These are phyloP conservation scores for Tokudaia tokunoshimensis DNA, from an alignment of 2,797 vertebrate species.

Conservation along the genomic window DNA sequence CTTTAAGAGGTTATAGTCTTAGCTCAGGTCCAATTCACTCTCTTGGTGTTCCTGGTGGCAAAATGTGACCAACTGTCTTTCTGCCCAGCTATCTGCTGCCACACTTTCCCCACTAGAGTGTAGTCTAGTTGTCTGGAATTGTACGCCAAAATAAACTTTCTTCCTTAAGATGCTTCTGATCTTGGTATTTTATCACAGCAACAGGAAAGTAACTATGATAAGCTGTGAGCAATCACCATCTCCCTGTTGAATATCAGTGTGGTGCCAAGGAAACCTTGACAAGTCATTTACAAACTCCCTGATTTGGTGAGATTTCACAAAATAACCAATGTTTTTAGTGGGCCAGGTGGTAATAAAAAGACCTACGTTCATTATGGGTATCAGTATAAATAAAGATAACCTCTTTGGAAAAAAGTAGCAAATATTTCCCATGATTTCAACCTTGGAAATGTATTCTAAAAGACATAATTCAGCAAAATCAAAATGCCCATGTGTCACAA, in stretches of 20 bases:
- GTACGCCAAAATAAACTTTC: not conserved
- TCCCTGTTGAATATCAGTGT: constrained; percentile 13
- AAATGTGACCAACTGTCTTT: not conserved
- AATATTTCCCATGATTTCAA: constrained; percentile 54
- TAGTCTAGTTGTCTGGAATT: not conserved
- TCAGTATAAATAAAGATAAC: constrained; percentile 47
- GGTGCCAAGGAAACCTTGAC: not conserved
- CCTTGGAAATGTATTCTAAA: constrained; percentile 58
- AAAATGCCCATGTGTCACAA: constrained; percentile 46
- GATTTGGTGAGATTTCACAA: constrained; percentile 60
- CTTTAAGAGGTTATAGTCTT: not conserved
- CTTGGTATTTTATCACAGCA: not conserved
- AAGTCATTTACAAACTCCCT: constrained; percentile 36
- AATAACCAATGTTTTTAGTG: constrained; percentile 1
- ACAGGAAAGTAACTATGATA: not conserved
- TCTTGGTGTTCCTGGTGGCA: not conserved
- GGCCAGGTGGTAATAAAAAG: constrained; percentile 9
- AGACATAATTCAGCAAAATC: constrained; percentile 68
- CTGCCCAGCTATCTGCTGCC: not conserved
- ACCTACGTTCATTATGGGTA: not conserved
- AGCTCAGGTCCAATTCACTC: not conserved
- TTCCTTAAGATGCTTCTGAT: not conserved
- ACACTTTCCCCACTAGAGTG: not conserved
- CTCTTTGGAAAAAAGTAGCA: constrained; percentile 54
- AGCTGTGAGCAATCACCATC: not conserved